Evolutionary conservation across 2,797 vertebrate species (phyloP).

Genomic region (Acanthurus tractus): DNA sequence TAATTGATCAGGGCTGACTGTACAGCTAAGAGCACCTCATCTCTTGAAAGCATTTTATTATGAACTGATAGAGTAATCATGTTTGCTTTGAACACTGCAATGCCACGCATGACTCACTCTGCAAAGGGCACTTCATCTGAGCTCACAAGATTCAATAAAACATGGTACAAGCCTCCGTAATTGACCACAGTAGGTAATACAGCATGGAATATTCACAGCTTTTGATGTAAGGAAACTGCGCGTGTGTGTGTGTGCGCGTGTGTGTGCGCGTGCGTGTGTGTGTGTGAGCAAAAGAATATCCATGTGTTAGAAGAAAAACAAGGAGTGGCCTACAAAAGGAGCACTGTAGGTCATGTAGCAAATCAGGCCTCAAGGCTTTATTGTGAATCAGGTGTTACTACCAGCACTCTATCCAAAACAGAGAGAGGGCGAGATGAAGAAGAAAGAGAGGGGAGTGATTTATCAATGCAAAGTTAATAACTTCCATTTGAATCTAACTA

Average conservation of each 20-base stretch:
- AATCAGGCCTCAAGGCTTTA: constrained; percentile 89
- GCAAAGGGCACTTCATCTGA: constrained; percentile 63
- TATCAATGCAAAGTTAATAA: constrained; percentile 99
- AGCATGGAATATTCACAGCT: constrained; percentile 54
- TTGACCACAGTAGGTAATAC: constrained; percentile 55
- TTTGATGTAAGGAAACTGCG: constrained; percentile 38
- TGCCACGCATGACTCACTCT: constrained; percentile 56
- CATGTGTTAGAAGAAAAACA: constrained; percentile 10
- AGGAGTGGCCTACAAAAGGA: constrained; percentile 53
- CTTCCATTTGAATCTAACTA: constrained; percentile 99
- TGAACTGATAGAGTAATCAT: constrained; percentile 48
- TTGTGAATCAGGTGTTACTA: constrained; percentile 79
- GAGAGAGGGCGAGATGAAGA: constrained; percentile 60
- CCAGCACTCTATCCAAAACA: constrained; percentile 70
- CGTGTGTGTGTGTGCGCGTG: constrained; percentile 13
- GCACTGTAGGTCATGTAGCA: constrained; percentile 79
- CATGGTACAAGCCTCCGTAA: constrained; percentile 46
- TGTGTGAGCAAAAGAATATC: constrained; percentile 9
- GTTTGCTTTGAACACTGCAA: constrained; percentile 41
- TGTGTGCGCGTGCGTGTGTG: constrained; percentile 14
- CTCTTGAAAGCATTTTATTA: constrained; percentile 33
- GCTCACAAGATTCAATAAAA: constrained; percentile 62
- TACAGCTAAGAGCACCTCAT: not conserved
- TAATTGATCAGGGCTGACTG: constrained; percentile 18
- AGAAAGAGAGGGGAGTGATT: constrained; percentile 89